A percentile compares a stretch with the other conserved stretches of the same genome.
Evolutionary conservation across 2,888 invertebrate species (phyloP).

Genomic region (Hirtodrosophila duncani): DNA sequence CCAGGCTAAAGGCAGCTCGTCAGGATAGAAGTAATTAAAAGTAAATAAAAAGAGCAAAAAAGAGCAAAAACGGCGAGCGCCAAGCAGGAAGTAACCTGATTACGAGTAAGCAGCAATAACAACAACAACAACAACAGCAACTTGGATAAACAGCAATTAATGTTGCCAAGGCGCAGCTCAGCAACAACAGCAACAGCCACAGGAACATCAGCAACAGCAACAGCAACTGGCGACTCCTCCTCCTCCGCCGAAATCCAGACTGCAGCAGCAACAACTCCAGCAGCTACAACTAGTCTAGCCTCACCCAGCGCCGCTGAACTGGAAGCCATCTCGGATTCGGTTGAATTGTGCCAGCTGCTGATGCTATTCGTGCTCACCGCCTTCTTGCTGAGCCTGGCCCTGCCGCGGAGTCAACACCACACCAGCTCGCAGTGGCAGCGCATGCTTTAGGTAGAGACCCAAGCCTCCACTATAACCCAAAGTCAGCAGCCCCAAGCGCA

Average conservation of each 20-base stretch:
- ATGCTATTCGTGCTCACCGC: slow-evolving; percentile 24
- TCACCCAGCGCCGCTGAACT: slow-evolving; percentile 23
- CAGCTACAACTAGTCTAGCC: not conserved
- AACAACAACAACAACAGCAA: slow-evolving; percentile 5
- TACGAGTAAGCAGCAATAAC: slow-evolving; percentile 19
- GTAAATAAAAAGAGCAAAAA: slow-evolving; percentile 31
- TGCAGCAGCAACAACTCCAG: not conserved
- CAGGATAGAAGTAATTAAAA: slow-evolving; percentile 45
- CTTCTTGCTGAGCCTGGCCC: slow-evolving; percentile 36
- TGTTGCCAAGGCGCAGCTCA: slow-evolving; percentile 7
- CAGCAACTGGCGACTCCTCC: not conserved
- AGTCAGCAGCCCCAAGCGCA: not conserved
- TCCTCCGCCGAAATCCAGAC: too few species aligned
- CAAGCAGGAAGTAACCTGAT: slow-evolving; percentile 36
- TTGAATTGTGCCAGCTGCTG: slow-evolving; percentile 31
- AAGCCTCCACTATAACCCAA: not conserved
- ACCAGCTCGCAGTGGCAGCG: slow-evolving; percentile 37
- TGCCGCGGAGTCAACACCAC: slow-evolving; percentile 20
- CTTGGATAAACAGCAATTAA: slow-evolving; percentile 1
- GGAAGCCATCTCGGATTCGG: slow-evolving; percentile 34
- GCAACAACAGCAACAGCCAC: slow-evolving; percentile 15
- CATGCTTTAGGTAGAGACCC: slow-evolving; percentile 18
- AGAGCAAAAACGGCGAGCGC: slow-evolving; percentile 2
- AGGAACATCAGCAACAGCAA: not conserved
- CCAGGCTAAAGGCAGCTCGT: slow-evolving; percentile 11